Evolutionary conservation across 2,113 vertebrate species (phyloP), one percentile per base, ranked within the genome.

Genomic region (Lepisosteus osseus): DNA sequence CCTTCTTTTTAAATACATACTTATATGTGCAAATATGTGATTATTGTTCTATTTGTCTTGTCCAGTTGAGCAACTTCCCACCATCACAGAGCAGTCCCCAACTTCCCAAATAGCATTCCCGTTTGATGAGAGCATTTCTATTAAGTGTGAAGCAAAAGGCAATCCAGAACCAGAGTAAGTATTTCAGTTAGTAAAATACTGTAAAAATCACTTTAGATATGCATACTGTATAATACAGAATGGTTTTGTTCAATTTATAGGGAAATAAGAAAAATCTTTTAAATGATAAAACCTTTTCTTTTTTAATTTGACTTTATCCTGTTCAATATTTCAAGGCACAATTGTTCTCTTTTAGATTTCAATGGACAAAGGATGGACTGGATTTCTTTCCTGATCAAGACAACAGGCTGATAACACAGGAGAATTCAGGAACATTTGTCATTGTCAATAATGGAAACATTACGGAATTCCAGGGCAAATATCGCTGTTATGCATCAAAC

Each of bases 141-240:
- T 99, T 54, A 94, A 87, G 76, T 99, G 97, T 69, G 94, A 97
- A 83, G 97, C 95, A 55, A 95, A 90, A 90, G 96, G 96, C 72
- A 99, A 97, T 70, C 96, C 97, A 0, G 82, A 89, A 67, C 96
- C 95, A 78, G 87, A 9, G 96, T 99, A 88, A 95, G 96, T 92
- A 82, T 45, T 0, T 40, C 47, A 51, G 47, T 51, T 9, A 51
- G 47, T 6, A 5, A 51, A 51, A 51, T 9, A 51, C 47, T 51
- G 47, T 5, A 51, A 5, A 51, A 51, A 1, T 29, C 5, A 51
- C 9, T 5, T 41, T 65, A 42, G 0, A 59, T 59, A 59, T 59
- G 47, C 5, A 51, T 51, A 6, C 47, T 51, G 47, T 6, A 5
- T 6, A 6, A 51, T 51, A 51, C 5, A 51, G 47, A 51, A 51